Evolutionary conservation across 2,888 invertebrate species (phyloP), one percentile per base, ranked within the genome.

Genomic region (Sesia bembeciformis): DNA sequence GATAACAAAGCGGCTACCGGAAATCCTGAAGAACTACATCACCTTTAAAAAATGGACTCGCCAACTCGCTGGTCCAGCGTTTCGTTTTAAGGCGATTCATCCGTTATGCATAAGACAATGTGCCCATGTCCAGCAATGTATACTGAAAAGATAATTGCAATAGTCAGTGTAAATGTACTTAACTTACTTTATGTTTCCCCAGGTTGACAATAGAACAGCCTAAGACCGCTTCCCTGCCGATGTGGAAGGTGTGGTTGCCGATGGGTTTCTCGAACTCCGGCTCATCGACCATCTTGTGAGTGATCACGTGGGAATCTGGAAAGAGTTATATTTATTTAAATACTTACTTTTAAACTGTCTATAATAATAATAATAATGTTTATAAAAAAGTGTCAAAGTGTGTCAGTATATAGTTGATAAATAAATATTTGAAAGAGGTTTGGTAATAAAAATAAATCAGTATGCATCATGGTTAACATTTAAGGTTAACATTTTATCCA

Each of bases 191-290:
- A 66, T 92, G 92, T 69, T 88, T 90, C 51, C 91, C 92, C 55
- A 92, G 72, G 64, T 91, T 90, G 64, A 87, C 83, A 50, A 92
- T 91, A 4, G 90, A 87, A 63, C 92, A 92, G 3, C 91, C 90
- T 5, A 92, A 74, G 1, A 90, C 78, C 0, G 92, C 92, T 62
- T 92, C 92, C 57, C 91, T 80, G 39, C 92, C 92, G 39, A 92
- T 89, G 53, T 91, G 90, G 60, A 91, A 90, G 1, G 91, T 92
- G 52, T 90, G 83, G 71, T 92, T 92, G 39, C 90, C 89, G 49
- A 92, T 92, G 0, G 91, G 90, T 3, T 81, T 76, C 56, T 90
- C 82, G 60, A 91, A 92, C 67, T 91, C 90, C 0, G 92, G 92
- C 56, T 85, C 87, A 38, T 84, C 84, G 0, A 75, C 64, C 57